Evolutionary conservation across 2,888 invertebrate species (phyloP).

Genomic region (Crepidodera aurea): DNA sequence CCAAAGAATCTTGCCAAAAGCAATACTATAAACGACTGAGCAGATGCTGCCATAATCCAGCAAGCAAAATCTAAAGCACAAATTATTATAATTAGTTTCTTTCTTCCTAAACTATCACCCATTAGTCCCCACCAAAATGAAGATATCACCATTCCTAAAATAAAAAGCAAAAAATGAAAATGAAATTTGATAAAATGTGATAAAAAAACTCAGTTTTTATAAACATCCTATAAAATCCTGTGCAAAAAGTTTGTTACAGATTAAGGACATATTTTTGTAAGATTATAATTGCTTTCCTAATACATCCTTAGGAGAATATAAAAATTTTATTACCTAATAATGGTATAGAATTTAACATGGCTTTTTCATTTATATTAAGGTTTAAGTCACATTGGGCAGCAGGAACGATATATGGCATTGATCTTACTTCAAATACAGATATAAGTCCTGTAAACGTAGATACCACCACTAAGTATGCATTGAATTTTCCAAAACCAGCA

Average conservation of each 20-base stretch:
- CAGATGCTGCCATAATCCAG: constrained; percentile 1
- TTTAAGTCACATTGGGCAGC: constrained; percentile 76
- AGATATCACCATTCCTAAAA: constrained; percentile 14
- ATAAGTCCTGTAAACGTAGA: constrained; percentile 71
- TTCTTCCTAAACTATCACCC: constrained; percentile 4
- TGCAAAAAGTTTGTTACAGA: too few species aligned
- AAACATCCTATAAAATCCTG: too few species aligned
- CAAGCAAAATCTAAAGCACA: constrained; percentile 7
- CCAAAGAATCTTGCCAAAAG: constrained; percentile 5
- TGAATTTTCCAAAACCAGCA: constrained; percentile 75
- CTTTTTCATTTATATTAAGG: constrained; percentile 72
- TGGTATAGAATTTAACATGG: constrained; percentile 67
- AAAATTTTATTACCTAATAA: constrained; percentile 14
- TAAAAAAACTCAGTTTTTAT: too few species aligned
- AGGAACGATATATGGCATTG: constrained; percentile 75
- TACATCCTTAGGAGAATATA: too few species aligned
- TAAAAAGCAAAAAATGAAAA: too few species aligned
- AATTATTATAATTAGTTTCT: constrained; percentile 5
- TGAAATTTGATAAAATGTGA: too few species aligned
- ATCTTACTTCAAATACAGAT: constrained; percentile 73
- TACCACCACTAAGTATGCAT: constrained; percentile 68
- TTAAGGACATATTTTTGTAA: too few species aligned
- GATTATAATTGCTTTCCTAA: too few species aligned
- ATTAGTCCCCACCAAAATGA: constrained; percentile 3
- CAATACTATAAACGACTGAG: constrained; percentile 3